Evolutionary conservation across 2,888 invertebrate species (phyloP).

Genomic region (Eretmocerus hayati): DNA sequence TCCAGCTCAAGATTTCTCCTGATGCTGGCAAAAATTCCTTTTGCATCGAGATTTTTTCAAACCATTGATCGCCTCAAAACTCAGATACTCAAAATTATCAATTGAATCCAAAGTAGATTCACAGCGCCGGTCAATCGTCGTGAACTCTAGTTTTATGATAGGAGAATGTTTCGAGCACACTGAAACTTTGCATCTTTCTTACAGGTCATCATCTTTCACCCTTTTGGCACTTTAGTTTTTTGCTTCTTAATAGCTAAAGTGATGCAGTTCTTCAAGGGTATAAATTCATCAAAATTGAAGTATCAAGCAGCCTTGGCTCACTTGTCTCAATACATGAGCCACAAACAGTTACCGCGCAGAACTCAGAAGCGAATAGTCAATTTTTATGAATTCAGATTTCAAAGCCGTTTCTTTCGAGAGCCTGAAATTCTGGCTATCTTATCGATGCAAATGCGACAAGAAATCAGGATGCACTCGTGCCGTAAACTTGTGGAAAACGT

Average conservation of each 20-base stretch:
- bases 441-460: conserved; percentile 43
- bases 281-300: conserved; percentile 35
- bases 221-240: conserved; percentile 29
- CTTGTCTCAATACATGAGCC: conserved; percentile 38
- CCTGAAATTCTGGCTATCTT: conserved; percentile 36
- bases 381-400: conserved; percentile 41
- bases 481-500: conserved; percentile 53
- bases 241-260: conserved; percentile 33
- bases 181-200: no score
- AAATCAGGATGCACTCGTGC: conserved; percentile 52
- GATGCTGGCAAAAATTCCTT: no score
- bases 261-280: conserved; percentile 35
- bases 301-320: conserved; percentile 37
- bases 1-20: no score
- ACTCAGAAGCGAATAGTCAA: conserved; percentile 34
- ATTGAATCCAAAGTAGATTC: no score
- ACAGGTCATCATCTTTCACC: conserved; percentile 19
- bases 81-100: no score
- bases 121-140: no score
- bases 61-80: no score
- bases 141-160: no score
- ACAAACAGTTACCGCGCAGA: conserved; percentile 35
- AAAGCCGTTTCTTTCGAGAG: conserved; percentile 37
- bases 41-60: no score
- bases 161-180: no score